Evolutionary conservation across 2,888 invertebrate species (phyloP).

Genomic region (Caenorhabditis plicata): DNA sequence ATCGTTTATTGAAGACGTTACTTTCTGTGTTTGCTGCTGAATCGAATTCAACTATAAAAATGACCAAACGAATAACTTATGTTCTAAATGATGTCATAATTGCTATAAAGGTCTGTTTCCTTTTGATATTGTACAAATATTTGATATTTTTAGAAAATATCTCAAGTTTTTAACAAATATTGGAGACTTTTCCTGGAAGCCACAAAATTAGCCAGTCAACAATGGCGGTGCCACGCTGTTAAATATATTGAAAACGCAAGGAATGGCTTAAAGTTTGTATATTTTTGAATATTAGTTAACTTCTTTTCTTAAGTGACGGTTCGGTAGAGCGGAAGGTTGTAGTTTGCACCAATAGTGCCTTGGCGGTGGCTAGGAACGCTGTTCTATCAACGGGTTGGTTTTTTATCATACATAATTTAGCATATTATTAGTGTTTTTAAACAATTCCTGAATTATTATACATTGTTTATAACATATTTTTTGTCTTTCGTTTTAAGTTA

Average conservation of each 20-base stretch:
- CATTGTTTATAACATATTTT: neutral
- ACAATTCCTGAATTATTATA: too few relatives aligned
- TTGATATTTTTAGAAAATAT: neutral
- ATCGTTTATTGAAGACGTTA: conserved; percentile 71
- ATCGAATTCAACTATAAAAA: too few relatives aligned
- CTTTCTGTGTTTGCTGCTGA: too few relatives aligned
- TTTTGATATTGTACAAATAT: neutral
- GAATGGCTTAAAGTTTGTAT: conserved; percentile 11
- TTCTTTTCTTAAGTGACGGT: neutral
- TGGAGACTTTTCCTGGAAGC: conserved; percentile 18
- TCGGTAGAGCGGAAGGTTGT: conserved; percentile 51
- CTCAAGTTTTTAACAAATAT: neutral
- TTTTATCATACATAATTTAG: neutral
- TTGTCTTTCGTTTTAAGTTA: too few relatives aligned
- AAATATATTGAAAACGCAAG: conserved; percentile 65
- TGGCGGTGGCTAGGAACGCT: neutral
- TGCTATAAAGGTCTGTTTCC: too few relatives aligned
- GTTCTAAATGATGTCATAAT: too few relatives aligned
- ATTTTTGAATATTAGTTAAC: neutral
- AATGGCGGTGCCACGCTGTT: conserved; percentile 34
- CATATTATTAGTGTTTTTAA: too few relatives aligned
- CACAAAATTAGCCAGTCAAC: conserved; percentile 25
- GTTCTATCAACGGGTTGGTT: neutral
- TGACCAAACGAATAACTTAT: too few relatives aligned
- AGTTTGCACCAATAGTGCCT: neutral